Evolutionary conservation across 2,113 vertebrate genomes (phyloP).

Genomic region (Labeo rohita): DNA sequence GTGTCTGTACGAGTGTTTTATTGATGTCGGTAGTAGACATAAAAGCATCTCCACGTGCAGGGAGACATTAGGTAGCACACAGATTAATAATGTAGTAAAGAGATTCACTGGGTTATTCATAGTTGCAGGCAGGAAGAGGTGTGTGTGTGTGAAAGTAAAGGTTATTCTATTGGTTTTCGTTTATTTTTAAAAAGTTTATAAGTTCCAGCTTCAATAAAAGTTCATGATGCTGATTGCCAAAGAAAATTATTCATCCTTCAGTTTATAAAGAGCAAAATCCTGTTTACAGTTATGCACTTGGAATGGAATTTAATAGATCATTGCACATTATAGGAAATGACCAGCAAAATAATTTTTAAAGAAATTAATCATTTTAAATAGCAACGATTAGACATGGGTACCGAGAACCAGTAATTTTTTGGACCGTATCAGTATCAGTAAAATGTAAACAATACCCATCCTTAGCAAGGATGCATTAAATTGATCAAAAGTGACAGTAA

Average conservation of each 20-base stretch:
- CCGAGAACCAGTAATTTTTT: too few relatives aligned
- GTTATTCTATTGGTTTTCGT: background rate
- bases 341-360: background rate
- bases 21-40: slow-evolving; percentile 3
- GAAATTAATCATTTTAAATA: background rate
- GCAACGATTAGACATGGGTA: too few relatives aligned
- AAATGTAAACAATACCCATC: too few relatives aligned
- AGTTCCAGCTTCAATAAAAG: background rate
- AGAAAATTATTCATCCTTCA: background rate
- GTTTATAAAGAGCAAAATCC: background rate
- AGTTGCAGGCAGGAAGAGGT: background rate
- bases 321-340: background rate
- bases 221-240: background rate
- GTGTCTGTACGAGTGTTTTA: background rate
- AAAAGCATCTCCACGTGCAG: background rate
- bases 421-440: too few relatives aligned
- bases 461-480: too few relatives aligned
- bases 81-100: slow-evolving; percentile 21
- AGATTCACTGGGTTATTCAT: slow-evolving; percentile 3
- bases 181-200: background rate
- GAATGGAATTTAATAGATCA: background rate
- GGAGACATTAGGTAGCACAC: slow-evolving; percentile 3
- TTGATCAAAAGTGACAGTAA: too few relatives aligned
- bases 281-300: background rate
- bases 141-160: background rate